Evolutionary conservation across 2,888 invertebrate species (phyloP).

Genomic region (Cacoxenus indagator): DNA sequence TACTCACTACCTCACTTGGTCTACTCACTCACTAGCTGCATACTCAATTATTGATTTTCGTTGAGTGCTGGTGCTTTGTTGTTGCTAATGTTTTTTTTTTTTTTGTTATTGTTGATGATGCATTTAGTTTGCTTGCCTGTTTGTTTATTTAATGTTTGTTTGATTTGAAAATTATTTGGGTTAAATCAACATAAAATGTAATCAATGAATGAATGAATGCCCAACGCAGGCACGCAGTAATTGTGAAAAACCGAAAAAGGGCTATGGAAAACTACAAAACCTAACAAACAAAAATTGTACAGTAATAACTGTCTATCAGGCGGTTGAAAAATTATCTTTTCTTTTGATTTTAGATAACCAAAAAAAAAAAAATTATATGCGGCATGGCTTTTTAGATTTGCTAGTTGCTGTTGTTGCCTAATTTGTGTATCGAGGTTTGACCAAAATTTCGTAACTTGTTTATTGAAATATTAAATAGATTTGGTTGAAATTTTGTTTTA

Average conservation of each 20-base stretch:
- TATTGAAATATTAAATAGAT: not conserved
- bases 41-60: conserved; percentile 2
- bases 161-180: conserved; percentile 62
- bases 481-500: not conserved
- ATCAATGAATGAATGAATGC: conserved; percentile 61
- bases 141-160: conserved; percentile 61
- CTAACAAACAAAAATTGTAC: not conserved
- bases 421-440: conserved; percentile 25
- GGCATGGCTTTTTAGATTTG: conserved; percentile 27
- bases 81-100: conserved; percentile 19
- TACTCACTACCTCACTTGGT: not conserved
- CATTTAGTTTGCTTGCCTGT: conserved; percentile 54
- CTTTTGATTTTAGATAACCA: conserved; percentile 10
- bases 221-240: conserved; percentile 31
- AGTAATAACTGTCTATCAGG: not conserved
- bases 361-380: conserved; percentile 26
- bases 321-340: not conserved
- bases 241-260: conserved; percentile 31
- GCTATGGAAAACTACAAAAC: conserved; percentile 47
- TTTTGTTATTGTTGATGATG: conserved; percentile 31
- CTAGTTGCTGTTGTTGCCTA: conserved; percentile 27
- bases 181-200: conserved; percentile 58
- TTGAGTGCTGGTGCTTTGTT: conserved; percentile 9
- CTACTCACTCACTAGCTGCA: not conserved
- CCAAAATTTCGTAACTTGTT: conserved; percentile 1